Base-by-base conservation (phyloP, 2,888 invertebrate genomes). In the Agriopis marginaria region DNA sequence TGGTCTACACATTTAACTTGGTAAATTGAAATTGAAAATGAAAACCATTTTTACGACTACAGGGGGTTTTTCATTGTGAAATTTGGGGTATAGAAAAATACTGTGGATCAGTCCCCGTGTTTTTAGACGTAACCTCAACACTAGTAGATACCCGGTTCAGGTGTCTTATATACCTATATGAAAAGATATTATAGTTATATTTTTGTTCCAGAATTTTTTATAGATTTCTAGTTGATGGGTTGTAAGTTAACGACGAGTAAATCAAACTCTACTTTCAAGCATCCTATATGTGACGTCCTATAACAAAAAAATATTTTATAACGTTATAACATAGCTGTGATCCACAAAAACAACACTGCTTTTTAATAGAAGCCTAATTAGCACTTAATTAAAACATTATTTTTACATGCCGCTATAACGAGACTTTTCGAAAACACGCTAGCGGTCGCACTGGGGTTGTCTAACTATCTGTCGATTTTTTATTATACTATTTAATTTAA, bases 191-290 rank as follows among this genome's bases (percentile, higher is more conserved):
- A 74, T 45, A 58, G 64, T 63, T 32, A 73, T 66, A 61, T 82
- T 82, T 82, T 70, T 82, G 78, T 82, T 81, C 75, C 82, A 82
- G 82, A 77, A 55, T 47, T 64, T 71, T 72, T 70, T 71, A 47
- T 67, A 71, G 60, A 69, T 65, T 62, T 64, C 63, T 71, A 64
- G 63, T 73, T 55, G 56, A 72, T 71, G 70, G 68, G 75, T 76
- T 66, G 74, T 63, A 75, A 71, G 70, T 70, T 58, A 56, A 70
- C 64, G 59, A 56, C 50, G 61, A 63, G 67, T 69, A 68, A 17
- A 17, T 56, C 42, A 40, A 70, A 66, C 45, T 61, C 64, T 49
- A 63, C 72, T 67, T 72, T n/a, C 8, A 40, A 47, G 54, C 67
- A 62, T n/a, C n/a, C n/a, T 67, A 32, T 42, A 61, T 70, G 55